phyloP scores from a whole-genome alignment of 1,140 invertebrate genomes.

The Drosophila teissieri region DNA sequence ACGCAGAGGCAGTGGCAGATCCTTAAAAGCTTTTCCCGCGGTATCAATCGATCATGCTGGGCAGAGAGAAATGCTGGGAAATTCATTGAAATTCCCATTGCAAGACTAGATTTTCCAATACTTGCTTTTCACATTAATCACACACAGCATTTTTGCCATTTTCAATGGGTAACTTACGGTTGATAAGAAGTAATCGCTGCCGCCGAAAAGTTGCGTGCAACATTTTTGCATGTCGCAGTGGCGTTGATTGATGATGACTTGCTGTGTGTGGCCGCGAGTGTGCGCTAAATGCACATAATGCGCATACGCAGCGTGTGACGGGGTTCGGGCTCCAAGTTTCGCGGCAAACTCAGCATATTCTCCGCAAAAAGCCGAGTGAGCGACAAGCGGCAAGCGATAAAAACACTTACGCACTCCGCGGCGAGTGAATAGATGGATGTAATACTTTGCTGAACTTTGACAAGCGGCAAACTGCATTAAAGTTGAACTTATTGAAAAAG shows the following conservation, averaged over 20 bases:
- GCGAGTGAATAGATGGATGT: constrained; percentile 20
- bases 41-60: not conserved
- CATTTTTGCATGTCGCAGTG: constrained; percentile 53
- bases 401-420: constrained; percentile 12
- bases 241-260: constrained; percentile 60
- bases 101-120: too few species aligned
- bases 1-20: constrained; percentile 12
- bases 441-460: constrained; percentile 33
- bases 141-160: not conserved
- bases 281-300: constrained; percentile 59
- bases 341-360: constrained; percentile 37
- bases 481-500: constrained; percentile 5
- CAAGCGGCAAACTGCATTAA: constrained; percentile 51
- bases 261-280: constrained; percentile 10
- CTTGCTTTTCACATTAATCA: too few species aligned
- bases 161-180: not conserved
- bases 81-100: too few species aligned
- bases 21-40: constrained; percentile 2
- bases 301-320: constrained; percentile 71
- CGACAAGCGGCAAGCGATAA: constrained; percentile 50
- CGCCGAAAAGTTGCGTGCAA: constrained; percentile 49
- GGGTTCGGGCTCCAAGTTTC: constrained; percentile 25
- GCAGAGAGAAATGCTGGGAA: not conserved
- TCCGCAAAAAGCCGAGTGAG: constrained; percentile 9
- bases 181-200: not conserved